Evolutionary conservation across 2,797 vertebrate species (phyloP), one percentile per base, ranked within the genome.

Genomic region (Danio albolineatus): DNA sequence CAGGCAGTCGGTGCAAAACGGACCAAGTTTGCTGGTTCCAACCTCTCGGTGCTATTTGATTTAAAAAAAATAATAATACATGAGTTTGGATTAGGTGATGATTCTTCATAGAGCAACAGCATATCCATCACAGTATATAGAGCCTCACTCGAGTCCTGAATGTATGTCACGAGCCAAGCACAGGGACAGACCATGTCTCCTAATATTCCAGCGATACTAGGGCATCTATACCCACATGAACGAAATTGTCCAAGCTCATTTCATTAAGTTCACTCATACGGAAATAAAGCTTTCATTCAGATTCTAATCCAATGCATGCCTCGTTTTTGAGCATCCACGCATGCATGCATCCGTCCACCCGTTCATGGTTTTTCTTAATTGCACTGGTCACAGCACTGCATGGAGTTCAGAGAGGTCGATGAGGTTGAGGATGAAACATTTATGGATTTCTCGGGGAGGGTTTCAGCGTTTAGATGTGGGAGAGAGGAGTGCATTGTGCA

Each of bases 31-130:
- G 87, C 87, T 86, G 71, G 90, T 85, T 90, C 91, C 89, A 93
- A 92, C 89, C 89, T 90, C 90, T 91, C 67, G 94, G 93, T 94
- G 94, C 94, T 94, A 93, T 90, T 89, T 89, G 85, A 90, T 90
- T 91, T 90, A 85, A 90, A 90, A 89, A 85, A 87, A 2, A 89
- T 90, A 62, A 85, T 87, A 2, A 28, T 1, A 28, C 28, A 28
- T 49, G 65, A 78, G 65, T 78, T 75, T 79, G 70, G 81, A 82
- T 16, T 13, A 57, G 13, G 69, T 41, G 9, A 39, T 51, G 36
- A 59, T 43, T 46, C 43, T 57, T 41, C 17, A 46, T 16, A 48
- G 17, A 73, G 54, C 28, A 54, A 66, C 61, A 41, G 54, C 54
- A 78, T 70, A 60, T 69, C 7, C 44, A 76, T 53, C 12, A 28